Percentiles rank a stretch among this genome's conserved stretches.
phyloP scores from a whole-genome alignment of 2,888 invertebrate genomes.

The Acrobasis repandana region DNA sequence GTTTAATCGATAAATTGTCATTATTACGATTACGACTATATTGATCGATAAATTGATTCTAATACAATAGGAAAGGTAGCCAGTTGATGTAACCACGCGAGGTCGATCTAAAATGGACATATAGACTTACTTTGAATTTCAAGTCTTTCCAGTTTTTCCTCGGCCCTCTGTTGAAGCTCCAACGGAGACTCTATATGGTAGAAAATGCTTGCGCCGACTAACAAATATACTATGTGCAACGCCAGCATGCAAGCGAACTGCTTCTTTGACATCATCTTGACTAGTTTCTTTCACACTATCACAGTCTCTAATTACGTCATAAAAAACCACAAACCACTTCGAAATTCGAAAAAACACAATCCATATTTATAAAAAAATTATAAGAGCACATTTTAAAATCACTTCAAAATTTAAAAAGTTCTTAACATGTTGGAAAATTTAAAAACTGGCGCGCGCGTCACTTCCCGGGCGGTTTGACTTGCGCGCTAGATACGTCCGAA shows the following conservation, averaged over 20 bases:
- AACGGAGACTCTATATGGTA: conserved; percentile 90
- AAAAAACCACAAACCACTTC: conserved; percentile 46
- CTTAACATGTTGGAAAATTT: conserved; percentile 28
- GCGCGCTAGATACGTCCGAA: conserved; percentile 65
- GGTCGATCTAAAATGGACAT: conserved; percentile 12
- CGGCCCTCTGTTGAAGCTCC: conserved; percentile 84
- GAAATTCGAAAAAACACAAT: conserved; percentile 43
- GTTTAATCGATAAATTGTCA: too few species aligned
- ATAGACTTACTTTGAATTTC: conserved; percentile 87
- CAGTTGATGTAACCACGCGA: conserved; percentile 20
- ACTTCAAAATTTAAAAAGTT: conserved; percentile 35
- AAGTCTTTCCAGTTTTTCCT: conserved; percentile 84
- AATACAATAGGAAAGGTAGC: conserved; percentile 9
- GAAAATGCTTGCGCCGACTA: conserved; percentile 93
- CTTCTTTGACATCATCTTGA: conserved; percentile 90
- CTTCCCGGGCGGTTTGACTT: conserved; percentile 69
- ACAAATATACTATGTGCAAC: conserved; percentile 88
- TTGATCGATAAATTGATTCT: background rate
- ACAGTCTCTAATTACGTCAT: conserved; percentile 40
- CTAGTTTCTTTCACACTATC: conserved; percentile 46
- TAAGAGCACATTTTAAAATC: conserved; percentile 40
- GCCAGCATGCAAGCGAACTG: conserved; percentile 89
- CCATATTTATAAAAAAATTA: conserved; percentile 40
- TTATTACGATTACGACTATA: too few species aligned
- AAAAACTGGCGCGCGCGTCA: conserved; percentile 44